Percentiles rank a stretch among this genome's conserved stretches.
Evolutionary conservation across 2,888 invertebrate species (phyloP).

Genomic region (Parnassius apollo): DNA sequence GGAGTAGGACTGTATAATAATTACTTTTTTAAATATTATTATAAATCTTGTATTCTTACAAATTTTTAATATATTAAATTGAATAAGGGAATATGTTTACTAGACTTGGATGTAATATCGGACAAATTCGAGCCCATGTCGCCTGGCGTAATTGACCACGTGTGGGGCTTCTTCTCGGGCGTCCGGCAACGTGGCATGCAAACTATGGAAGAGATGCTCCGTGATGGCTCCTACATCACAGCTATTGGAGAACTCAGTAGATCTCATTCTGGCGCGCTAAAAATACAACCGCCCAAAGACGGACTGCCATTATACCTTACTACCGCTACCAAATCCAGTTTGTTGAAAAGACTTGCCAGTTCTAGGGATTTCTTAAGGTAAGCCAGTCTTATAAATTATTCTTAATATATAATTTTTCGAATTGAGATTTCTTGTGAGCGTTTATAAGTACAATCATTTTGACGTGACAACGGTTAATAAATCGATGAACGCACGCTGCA

Average conservation of each 20-base stretch:
- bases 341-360: conserved; percentile 87
- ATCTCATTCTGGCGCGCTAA: conserved; percentile 83
- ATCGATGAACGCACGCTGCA: no score
- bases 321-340: conserved; percentile 87
- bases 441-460: no score
- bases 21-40: no score
- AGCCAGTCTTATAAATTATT: conserved; percentile 24
- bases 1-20: no score
- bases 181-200: conserved; percentile 91
- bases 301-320: conserved; percentile 89
- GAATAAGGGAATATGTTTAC: background rate
- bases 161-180: conserved; percentile 93
- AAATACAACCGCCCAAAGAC: conserved; percentile 87
- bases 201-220: conserved; percentile 92
- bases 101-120: conserved; percentile 90
- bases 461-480: no score
- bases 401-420: no score
- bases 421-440: no score
- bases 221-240: conserved; percentile 90
- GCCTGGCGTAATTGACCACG: conserved; percentile 87
- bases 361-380: conserved; percentile 86
- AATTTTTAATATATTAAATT: no score
- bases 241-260: conserved; percentile 88
- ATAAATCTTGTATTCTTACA: no score
- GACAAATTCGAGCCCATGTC: conserved; percentile 91